phyloP scores from a whole-genome alignment of 1,140 invertebrate genomes.

The Tetranychus cinnabarinus region DNA sequence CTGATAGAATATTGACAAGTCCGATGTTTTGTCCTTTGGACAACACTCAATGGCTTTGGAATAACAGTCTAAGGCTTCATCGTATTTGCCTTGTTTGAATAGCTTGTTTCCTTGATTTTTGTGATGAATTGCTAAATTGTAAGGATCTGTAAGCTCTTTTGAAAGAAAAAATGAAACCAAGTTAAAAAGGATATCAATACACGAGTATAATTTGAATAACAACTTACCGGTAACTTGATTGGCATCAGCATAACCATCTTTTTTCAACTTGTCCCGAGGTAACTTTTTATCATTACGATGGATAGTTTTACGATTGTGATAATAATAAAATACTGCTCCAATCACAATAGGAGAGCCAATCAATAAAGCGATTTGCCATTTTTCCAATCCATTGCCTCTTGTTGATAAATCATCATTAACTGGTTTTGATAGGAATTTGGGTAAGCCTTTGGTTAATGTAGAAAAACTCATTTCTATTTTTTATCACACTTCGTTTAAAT shows the following conservation, averaged over 20 bases:
- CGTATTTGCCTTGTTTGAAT: slow-evolving; percentile 61
- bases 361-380: slow-evolving; percentile 1
- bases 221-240: too few species aligned
- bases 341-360: slow-evolving; percentile 4
- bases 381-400: not conserved
- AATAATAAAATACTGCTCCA: not conserved
- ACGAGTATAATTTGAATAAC: too few species aligned
- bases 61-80: slow-evolving; percentile 64
- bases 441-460: too few species aligned
- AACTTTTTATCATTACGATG: not conserved
- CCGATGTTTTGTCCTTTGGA: slow-evolving; percentile 40
- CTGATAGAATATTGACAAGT: slow-evolving; percentile 75
- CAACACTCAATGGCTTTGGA: slow-evolving; percentile 66
- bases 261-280: not conserved
- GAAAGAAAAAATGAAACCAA: too few species aligned
- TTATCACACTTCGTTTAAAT: too few species aligned
- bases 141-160: not conserved
- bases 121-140: slow-evolving; percentile 32
- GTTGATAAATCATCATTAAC: too few species aligned
- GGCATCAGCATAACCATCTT: not conserved
- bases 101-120: slow-evolving; percentile 69
- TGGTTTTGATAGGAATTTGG: too few species aligned
- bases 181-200: too few species aligned
- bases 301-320: not conserved
- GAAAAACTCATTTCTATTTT: too few species aligned